These are phyloP conservation scores for Scolanthus callimorphus DNA, from an alignment of 92 coral and sea anemone genomes.

Conservation along the genomic window DNA sequence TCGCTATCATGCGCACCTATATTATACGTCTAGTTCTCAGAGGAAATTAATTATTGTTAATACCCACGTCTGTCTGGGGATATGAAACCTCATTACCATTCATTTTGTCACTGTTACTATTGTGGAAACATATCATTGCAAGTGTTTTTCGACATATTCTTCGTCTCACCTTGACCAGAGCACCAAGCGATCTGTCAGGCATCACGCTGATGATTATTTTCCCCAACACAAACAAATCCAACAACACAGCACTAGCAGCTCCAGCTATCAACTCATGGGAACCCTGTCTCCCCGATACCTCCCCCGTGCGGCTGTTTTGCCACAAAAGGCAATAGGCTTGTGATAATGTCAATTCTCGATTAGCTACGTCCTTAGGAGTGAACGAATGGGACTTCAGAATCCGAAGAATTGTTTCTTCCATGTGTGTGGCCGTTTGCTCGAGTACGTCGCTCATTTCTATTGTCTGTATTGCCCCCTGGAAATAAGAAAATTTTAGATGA, in stretches of 20 bases:
- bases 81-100: no score
- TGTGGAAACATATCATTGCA: no score
- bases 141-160: no score
- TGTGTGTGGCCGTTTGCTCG: neutral
- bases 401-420: neutral
- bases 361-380: neutral
- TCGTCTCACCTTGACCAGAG: neutral
- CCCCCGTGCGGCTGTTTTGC: neutral
- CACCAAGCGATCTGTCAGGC: neutral
- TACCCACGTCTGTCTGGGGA: no score
- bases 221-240: neutral
- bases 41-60: no score
- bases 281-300: slow-evolving; percentile 1
- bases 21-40: no score
- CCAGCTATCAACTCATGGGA: neutral
- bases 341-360: neutral
- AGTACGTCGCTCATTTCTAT: no score
- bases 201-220: neutral
- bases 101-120: no score
- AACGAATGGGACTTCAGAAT: neutral
- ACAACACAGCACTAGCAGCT: neutral
- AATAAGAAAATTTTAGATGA: no score
- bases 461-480: no score
- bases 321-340: neutral
- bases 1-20: no score